Evolutionary conservation across 2,113 vertebrate genomes (phyloP), one percentile per base, ranked within the genome.

Genomic region (Plecotus auritus): DNA sequence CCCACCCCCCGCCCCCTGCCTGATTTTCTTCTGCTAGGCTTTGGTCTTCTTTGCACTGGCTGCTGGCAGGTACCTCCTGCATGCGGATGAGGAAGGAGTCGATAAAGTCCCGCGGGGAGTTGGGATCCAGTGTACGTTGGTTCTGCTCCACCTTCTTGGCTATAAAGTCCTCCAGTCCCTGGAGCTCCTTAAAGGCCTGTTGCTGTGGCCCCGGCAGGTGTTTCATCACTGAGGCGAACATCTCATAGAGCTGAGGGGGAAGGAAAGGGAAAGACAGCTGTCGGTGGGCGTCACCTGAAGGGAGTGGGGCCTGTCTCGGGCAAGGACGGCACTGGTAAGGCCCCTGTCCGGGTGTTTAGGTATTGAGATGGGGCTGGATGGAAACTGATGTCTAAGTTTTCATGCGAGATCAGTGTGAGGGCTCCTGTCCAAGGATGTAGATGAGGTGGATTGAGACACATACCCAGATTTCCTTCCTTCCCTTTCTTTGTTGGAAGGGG

Each of bases 141-240:
- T 96, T 97, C 20, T 96, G 49, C 35, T 93, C 88, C 85, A 98
- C 97, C 70, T 97, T 97, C 81, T 90, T 96, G 12, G 81, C 32
- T n/a, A 97, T 94, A 45, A 96, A 98, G 0, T 6, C 40, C 74
- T 94, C 97, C 18, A 99, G 4, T 23, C 97, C 96, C 0, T 97
- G 40, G 2, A 98, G 30, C 0, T 95, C 4, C 26, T 95, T 95
- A 5, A 98, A 98, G 0, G 93, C 0, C 0, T 28, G 67, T 3
- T 98, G 98, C 0, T 99, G 99, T 3, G 35, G 92, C 0, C 98
- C 99, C 0, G 98, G 98, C 32, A 99, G 78, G 66, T 18, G 16
- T 1, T 98, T 97, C 98, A 98, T 97, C 64, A 99, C 49, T 40
- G 97, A 88, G 0, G 98, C 98, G 77, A 99, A 99, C 93, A 99